A percentile compares a stretch with the other conserved stretches of the same genome.
Evolutionary conservation across 1,140 invertebrate species (phyloP).

Genomic region (Halictus rubicundus): DNA sequence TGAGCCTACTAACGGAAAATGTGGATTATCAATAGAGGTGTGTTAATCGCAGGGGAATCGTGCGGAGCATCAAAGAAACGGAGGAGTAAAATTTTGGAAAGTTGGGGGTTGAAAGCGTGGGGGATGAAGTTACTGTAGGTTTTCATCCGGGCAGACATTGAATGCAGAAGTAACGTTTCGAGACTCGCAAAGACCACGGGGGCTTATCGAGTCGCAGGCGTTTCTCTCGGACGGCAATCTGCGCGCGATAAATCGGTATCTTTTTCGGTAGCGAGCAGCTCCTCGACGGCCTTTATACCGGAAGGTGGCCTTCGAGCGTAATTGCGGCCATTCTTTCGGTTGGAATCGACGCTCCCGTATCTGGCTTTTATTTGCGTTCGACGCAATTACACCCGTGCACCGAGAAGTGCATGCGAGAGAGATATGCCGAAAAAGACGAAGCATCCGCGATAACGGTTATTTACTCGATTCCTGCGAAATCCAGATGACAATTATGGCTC

Average conservation of each 20-base stretch:
- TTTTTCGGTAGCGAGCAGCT: slow-evolving; percentile 7
- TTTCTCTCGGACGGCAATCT: slow-evolving; percentile 25
- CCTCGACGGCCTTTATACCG: slow-evolving; percentile 23
- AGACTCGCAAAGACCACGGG: slow-evolving; percentile 1
- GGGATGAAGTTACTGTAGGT: too few relatives aligned
- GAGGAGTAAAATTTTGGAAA: too few relatives aligned
- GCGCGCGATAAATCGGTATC: slow-evolving; percentile 31
- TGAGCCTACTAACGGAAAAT: too few relatives aligned
- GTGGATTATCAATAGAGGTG: too few relatives aligned
- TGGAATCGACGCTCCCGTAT: not conserved
- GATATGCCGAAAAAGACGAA: slow-evolving; percentile 14
- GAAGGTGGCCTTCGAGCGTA: slow-evolving; percentile 33
- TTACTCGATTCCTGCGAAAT: not conserved
- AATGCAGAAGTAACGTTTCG: not conserved
- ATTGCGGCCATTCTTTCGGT: slow-evolving; percentile 11
- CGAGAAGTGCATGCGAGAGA: slow-evolving; percentile 1
- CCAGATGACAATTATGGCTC: not conserved
- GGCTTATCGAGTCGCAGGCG: slow-evolving; percentile 31
- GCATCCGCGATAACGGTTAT: slow-evolving; percentile 13
- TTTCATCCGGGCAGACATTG: not conserved
- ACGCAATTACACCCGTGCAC: slow-evolving; percentile 6
- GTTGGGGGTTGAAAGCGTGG: too few relatives aligned
- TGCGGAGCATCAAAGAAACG: too few relatives aligned
- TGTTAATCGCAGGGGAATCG: too few relatives aligned
- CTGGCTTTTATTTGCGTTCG: slow-evolving; percentile 2